phyloP scores from a whole-genome alignment of 1,140 invertebrate genomes.

The Trichogramma pretiosum region DNA sequence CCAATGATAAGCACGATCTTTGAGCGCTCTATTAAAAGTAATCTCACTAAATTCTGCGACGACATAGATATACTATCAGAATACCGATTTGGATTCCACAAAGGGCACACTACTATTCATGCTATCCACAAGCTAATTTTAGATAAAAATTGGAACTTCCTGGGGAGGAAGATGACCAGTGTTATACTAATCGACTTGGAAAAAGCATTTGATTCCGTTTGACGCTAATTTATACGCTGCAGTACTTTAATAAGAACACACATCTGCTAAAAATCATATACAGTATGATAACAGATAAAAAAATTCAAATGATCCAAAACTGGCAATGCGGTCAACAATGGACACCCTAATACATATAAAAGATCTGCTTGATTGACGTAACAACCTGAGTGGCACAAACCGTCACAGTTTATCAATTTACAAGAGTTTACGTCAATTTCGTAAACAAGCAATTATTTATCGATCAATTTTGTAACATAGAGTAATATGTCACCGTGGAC shows the following conservation, averaged over 20 bases:
- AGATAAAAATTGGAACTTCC: constrained; percentile 5
- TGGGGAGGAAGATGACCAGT: not conserved
- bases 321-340: no score
- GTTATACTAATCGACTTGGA: not conserved
- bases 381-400: no score
- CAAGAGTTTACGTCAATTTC: no score
- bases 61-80: constrained; percentile 14
- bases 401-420: no score
- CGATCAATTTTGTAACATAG: no score
- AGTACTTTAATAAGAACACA: not conserved
- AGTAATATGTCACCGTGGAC: no score
- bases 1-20: not conserved
- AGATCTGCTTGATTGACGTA: no score
- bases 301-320: not conserved
- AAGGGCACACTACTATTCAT: constrained; percentile 13
- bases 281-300: not conserved
- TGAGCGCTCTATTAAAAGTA: constrained; percentile 1
- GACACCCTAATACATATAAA: no score
- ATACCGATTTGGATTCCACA: constrained; percentile 19
- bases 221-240: not conserved
- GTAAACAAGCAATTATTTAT: no score
- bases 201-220: not conserved
- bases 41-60: not conserved
- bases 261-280: not conserved
- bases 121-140: constrained; percentile 10